phyloP scores from a whole-genome alignment of 2,888 invertebrate genomes.

The Limenitis camilla region DNA sequence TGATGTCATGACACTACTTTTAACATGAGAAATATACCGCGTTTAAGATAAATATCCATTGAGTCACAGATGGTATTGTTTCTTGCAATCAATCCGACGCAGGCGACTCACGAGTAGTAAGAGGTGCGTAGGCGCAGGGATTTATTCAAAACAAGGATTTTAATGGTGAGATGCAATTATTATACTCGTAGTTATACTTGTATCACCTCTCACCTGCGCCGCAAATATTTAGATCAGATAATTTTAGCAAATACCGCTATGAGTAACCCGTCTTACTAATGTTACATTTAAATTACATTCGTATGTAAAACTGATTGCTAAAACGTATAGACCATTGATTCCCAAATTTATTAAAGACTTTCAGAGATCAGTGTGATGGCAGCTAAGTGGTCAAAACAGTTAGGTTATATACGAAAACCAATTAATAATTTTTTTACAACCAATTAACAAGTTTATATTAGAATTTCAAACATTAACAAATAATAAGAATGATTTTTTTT shows the following conservation, averaged over 20 bases:
- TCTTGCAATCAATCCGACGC: background rate
- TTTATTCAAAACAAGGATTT: conserved; percentile 10
- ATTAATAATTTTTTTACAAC: no score
- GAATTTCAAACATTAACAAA: background rate
- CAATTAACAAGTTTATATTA: background rate
- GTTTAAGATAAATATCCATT: background rate
- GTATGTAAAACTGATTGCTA: background rate
- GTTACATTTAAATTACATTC: conserved; percentile 9
- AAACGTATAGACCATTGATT: no score
- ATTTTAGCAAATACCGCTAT: conserved; percentile 60
- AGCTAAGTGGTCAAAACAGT: no score
- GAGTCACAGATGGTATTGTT: background rate
- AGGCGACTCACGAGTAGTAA: background rate
- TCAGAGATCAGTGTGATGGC: no score
- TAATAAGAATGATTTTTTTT: no score
- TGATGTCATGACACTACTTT: background rate
- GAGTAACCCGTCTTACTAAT: conserved; percentile 46
- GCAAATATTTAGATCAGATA: conserved; percentile 59
- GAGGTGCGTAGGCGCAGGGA: conserved; percentile 7
- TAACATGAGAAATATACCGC: background rate
- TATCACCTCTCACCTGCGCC: conserved; percentile 45
- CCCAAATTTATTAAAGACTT: no score
- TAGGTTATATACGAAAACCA: no score
- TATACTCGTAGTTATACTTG: conserved; percentile 14
- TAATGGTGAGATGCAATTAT: conserved; percentile 15